Percentiles rank a stretch among this genome's conserved stretches.
Evolutionary conservation across 2,113 vertebrate genomes (phyloP).

Genomic region (Leptocoma aspasia): DNA sequence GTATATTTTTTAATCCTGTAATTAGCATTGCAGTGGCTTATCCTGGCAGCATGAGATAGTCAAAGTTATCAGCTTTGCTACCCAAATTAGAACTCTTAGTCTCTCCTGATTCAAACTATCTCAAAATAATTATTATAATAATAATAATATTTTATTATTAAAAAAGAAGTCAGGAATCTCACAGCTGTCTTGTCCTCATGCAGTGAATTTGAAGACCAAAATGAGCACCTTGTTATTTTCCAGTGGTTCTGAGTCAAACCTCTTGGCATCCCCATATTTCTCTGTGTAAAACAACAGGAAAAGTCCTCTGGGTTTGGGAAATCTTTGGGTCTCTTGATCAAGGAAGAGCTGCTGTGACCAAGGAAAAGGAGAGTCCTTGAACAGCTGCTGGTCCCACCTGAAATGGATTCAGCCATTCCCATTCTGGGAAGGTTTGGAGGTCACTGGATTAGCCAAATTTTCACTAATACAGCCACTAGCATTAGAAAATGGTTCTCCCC

Average conservation of each 20-base stretch:
- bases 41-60: background rate
- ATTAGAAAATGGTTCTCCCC: background rate
- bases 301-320: background rate
- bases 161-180: background rate
- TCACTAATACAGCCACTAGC: background rate
- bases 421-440: background rate
- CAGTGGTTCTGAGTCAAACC: background rate
- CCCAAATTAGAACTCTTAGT: conserved; percentile 12
- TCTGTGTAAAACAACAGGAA: background rate
- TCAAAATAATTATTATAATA: background rate
- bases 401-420: background rate
- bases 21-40: conserved; percentile 23
- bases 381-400: background rate
- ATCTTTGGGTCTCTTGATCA: fast-evolving
- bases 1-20: conserved; percentile 22
- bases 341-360: background rate
- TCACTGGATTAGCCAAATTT: background rate
- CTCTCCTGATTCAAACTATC: background rate
- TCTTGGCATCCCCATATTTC: background rate
- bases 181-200: background rate
- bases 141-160: background rate
- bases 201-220: background rate
- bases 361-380: background rate
- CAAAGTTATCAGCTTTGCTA: conserved; percentile 8
- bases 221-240: background rate